Conservation (phyloP, 2,113 vertebrate species). For the Pleuronectes platessa region DNA sequence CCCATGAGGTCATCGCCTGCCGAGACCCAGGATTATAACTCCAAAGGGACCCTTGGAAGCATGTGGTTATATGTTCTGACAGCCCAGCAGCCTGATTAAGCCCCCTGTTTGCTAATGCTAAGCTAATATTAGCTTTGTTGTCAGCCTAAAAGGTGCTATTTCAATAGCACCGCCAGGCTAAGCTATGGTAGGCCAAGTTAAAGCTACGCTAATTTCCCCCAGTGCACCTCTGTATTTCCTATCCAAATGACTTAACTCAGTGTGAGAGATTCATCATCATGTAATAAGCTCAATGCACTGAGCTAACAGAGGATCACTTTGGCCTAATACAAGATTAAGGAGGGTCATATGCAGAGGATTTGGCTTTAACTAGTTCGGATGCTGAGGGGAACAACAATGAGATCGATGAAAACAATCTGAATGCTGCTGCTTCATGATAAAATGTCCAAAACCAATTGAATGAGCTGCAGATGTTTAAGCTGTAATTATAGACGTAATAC, state of each 20-base stretch:
- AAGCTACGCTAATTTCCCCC: constrained; percentile 55
- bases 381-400: constrained; percentile 31
- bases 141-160: constrained; percentile 57
- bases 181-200: constrained; percentile 54
- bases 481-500: no score
- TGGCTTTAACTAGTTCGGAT: constrained; percentile 81
- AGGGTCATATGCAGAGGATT: constrained; percentile 89
- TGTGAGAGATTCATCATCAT: constrained; percentile 83
- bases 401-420: constrained; percentile 29
- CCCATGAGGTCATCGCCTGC: constrained; percentile 91
- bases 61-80: constrained; percentile 91
- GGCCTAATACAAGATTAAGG: constrained; percentile 87
- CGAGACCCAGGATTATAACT: constrained; percentile 88
- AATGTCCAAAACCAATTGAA: not conserved
- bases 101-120: constrained; percentile 87
- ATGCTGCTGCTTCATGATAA: constrained; percentile 22
- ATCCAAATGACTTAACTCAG: constrained; percentile 83
- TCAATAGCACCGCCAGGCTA: constrained; percentile 49
- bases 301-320: constrained; percentile 86
- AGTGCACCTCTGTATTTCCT: constrained; percentile 55
- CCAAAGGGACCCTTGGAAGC: constrained; percentile 90
- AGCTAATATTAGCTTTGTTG: constrained; percentile 82
- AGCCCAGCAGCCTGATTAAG: constrained; percentile 89
- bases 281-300: constrained; percentile 85
- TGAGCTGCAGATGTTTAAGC: not conserved